Conservation (phyloP, 2,797 vertebrate species). For the Anisognathus igniventris region DNA sequence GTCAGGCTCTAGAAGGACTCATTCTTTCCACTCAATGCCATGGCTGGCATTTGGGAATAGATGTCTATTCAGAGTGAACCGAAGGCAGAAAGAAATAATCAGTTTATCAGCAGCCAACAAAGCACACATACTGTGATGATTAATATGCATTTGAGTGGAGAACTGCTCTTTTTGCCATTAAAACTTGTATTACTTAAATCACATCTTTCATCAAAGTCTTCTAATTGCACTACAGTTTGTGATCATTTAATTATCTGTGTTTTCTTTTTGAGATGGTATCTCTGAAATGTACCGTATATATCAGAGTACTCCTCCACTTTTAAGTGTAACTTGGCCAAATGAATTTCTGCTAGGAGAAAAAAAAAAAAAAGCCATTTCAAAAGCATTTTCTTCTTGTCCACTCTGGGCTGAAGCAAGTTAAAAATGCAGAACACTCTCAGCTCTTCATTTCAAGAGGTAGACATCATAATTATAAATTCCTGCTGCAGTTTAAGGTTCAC, state of each 20-base stretch:
- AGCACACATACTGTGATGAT: constrained; percentile 26
- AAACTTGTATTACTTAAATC: constrained; percentile 24
- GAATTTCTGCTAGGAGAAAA: neutral
- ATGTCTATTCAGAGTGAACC: neutral
- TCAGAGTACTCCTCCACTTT: neutral
- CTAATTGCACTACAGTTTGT: constrained; percentile 41
- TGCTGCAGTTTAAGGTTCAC: neutral
- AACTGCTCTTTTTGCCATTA: constrained; percentile 40
- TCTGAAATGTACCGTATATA: neutral
- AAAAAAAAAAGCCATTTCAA: neutral
- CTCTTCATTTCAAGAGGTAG: neutral
- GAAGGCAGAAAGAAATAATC: neutral
- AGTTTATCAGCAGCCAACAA: neutral
- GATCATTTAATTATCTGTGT: constrained; percentile 54
- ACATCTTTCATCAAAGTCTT: constrained; percentile 34
- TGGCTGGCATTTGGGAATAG: neutral
- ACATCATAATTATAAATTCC: neutral
- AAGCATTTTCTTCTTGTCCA: neutral
- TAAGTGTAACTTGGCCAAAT: neutral
- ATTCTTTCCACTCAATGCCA: neutral
- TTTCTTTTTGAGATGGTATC: neutral
- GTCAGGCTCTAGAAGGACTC: neutral
- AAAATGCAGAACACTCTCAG: neutral
- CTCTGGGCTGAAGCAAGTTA: neutral
- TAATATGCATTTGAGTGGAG: constrained; percentile 25